A percentile compares a stretch with the other conserved stretches of the same genome.
phyloP scores from a whole-genome alignment of 2,797 vertebrate genomes.

The Cirrhinus mrigala region DNA sequence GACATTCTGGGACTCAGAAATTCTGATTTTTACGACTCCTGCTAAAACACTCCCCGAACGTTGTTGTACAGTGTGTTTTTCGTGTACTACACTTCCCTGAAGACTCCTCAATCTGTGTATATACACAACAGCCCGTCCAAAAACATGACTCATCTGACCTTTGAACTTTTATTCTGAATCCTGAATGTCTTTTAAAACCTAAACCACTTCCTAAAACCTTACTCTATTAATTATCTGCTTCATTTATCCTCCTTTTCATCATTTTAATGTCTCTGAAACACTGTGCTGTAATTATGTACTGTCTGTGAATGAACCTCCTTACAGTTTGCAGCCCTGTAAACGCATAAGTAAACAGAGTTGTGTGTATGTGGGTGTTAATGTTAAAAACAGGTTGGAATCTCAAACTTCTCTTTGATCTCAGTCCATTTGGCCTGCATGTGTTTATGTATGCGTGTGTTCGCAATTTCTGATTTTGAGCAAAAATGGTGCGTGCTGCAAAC shows the following conservation, averaged over 20 bases:
- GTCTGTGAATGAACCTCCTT: conserved; percentile 19
- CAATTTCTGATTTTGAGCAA: not conserved
- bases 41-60: not conserved
- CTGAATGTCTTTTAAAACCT: conserved; percentile 36
- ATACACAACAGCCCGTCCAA: not conserved
- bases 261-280: conserved; percentile 19
- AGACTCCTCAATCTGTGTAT: not conserved
- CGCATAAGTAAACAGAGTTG: not conserved
- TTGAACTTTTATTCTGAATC: conserved; percentile 24
- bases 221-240: conserved; percentile 7
- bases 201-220: conserved; percentile 12
- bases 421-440: conserved; percentile 23
- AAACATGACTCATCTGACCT: conserved; percentile 11
- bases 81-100: not conserved
- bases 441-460: not conserved
- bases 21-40: conserved; percentile 13
- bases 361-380: conserved; percentile 15
- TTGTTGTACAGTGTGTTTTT: not conserved
- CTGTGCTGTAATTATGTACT: not conserved
- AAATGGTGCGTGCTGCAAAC: conserved; percentile 34
- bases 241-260: conserved; percentile 30
- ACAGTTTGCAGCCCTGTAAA: conserved; percentile 25
- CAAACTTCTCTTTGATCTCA: conserved; percentile 26
- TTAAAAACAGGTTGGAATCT: conserved; percentile 49
- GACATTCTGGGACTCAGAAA: conserved; percentile 17